phyloP scores from a whole-genome alignment of 2,797 vertebrate genomes.

The Diplodus sargus region DNA sequence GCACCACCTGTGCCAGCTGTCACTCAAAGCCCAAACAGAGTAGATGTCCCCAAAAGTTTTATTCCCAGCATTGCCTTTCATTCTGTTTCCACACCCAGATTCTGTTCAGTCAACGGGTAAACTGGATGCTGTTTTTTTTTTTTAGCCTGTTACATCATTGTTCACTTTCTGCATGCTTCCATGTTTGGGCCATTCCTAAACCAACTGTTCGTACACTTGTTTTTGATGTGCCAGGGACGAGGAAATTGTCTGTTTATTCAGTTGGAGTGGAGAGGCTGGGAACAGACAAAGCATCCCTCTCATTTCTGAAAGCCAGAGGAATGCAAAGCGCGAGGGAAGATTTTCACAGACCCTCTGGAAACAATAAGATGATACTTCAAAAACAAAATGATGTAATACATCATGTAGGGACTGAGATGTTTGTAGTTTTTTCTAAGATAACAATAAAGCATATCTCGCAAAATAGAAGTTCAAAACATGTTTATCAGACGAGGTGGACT shows the following conservation, averaged over 20 bases:
- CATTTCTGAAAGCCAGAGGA: slow-evolving; percentile 11
- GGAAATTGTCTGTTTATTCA: slow-evolving; percentile 34
- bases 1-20: slow-evolving; percentile 75
- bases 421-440: background rate
- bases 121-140: background rate
- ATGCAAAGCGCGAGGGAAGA: slow-evolving; percentile 15
- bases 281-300: slow-evolving; percentile 10
- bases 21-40: slow-evolving; percentile 62
- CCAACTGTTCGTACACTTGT: slow-evolving; percentile 21
- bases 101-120: background rate
- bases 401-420: background rate
- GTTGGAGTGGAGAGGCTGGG: slow-evolving; percentile 3
- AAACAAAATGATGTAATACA: slow-evolving; percentile 22
- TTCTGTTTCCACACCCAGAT: background rate
- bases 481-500: background rate
- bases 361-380: slow-evolving; percentile 24
- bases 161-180: slow-evolving; percentile 19
- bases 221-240: slow-evolving; percentile 6
- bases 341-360: slow-evolving; percentile 27
- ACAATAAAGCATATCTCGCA: background rate
- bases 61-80: slow-evolving; percentile 1
- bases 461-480: background rate
- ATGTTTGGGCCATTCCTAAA: slow-evolving; percentile 3
- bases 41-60: slow-evolving; percentile 17
- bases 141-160: slow-evolving; percentile 32